These are phyloP conservation scores for Leucopternis melanops DNA, from an alignment of 2,113 vertebrate species.

Conservation along the genomic window DNA sequence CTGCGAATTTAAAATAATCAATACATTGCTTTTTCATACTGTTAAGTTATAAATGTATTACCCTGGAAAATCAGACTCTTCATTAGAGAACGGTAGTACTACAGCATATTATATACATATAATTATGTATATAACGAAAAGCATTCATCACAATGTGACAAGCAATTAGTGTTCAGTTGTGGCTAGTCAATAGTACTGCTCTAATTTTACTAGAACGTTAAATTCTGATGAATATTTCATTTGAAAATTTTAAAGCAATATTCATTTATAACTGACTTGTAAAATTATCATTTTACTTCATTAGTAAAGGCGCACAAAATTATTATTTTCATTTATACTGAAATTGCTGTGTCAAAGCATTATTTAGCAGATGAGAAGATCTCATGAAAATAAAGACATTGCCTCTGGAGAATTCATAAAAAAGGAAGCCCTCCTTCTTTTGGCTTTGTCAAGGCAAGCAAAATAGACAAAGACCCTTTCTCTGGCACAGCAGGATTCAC, in stretches of 20 bases:
- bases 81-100: neutral
- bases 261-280: neutral
- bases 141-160: neutral
- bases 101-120: neutral
- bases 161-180: neutral
- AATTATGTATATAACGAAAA: neutral
- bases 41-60: conserved; percentile 49
- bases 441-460: neutral
- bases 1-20: conserved; percentile 55
- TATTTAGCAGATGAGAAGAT: neutral
- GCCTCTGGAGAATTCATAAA: neutral
- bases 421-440: neutral
- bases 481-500: neutral
- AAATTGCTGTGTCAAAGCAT: neutral
- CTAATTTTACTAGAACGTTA: neutral
- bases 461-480: neutral
- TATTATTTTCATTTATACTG: neutral
- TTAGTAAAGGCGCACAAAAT: neutral
- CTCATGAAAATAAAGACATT: neutral
- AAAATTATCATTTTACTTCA: neutral
- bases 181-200: neutral
- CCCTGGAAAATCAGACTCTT: conserved; percentile 25
- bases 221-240: neutral
- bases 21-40: conserved; percentile 44
- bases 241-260: neutral